phyloP scores from a whole-genome alignment of 2,888 invertebrate genomes.

The Eupithecia subfuscata region DNA sequence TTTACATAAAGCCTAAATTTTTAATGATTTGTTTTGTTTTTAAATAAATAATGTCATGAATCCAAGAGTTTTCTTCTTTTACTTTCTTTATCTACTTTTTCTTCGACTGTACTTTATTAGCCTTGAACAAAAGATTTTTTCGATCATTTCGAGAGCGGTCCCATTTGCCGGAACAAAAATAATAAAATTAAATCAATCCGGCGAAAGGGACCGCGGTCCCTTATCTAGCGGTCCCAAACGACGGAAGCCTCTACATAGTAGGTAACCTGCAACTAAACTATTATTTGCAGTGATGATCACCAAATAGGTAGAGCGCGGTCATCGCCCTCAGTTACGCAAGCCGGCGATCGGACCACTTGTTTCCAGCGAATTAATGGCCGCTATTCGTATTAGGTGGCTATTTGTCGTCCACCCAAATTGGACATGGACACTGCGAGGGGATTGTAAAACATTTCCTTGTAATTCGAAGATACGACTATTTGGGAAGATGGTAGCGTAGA shows the following conservation, averaged over 20 bases:
- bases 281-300: slow-evolving; percentile 29
- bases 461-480: slow-evolving; percentile 22
- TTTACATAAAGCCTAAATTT: neutral
- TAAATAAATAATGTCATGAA: too few relatives aligned
- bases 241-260: too few relatives aligned
- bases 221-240: too few relatives aligned
- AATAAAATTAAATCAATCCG: too few relatives aligned
- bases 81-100: too few relatives aligned
- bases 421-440: slow-evolving; percentile 45
- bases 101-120: too few relatives aligned
- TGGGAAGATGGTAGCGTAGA: slow-evolving; percentile 11
- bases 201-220: too few relatives aligned
- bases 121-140: too few relatives aligned
- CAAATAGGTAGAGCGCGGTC: slow-evolving; percentile 32
- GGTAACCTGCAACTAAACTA: slow-evolving; percentile 22
- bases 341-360: slow-evolving; percentile 57
- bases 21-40: too few relatives aligned
- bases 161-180: too few relatives aligned
- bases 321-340: slow-evolving; percentile 40
- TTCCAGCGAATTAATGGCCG: slow-evolving; percentile 59
- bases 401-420: slow-evolving; percentile 50
- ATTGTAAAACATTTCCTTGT: slow-evolving; percentile 34
- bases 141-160: too few relatives aligned
- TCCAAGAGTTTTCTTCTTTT: too few relatives aligned
- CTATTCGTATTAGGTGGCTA: slow-evolving; percentile 58